Evolutionary conservation across 2,888 invertebrate genomes (phyloP).

Genomic region (Platerodrilus igneus): DNA sequence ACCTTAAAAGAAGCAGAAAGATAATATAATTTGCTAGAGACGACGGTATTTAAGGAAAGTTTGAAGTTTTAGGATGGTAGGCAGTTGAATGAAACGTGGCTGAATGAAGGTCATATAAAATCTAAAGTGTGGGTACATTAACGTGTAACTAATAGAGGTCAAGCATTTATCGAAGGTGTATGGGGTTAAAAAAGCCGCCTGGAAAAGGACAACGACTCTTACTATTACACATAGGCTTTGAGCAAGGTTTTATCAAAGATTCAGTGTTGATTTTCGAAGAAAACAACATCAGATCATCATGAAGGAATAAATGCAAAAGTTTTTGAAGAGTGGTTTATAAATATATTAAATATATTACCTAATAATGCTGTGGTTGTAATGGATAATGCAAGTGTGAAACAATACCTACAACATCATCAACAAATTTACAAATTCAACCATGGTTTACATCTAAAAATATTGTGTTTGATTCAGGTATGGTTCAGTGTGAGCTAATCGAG

Average conservation of each 20-base stretch:
- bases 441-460: conserved; percentile 24
- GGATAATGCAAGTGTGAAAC: conserved; percentile 21
- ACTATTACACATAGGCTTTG: conserved; percentile 21
- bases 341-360: conserved; percentile 11
- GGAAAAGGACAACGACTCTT: conserved; percentile 16
- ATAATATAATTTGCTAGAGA: too few species aligned
- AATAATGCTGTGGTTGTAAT: conserved; percentile 16
- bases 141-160: conserved; percentile 8
- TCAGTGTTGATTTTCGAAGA: conserved; percentile 18
- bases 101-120: conserved; percentile 24
- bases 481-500: conserved; percentile 23
- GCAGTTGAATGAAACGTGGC: conserved; percentile 27
- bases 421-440: conserved; percentile 15
- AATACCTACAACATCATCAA: conserved; percentile 10
- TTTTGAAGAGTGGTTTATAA: conserved; percentile 18
- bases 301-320: conserved; percentile 21
- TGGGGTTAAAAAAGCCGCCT: too few species aligned
- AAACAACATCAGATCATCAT: conserved; percentile 24
- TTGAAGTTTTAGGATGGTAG: too few species aligned
- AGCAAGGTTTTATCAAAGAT: conserved; percentile 22
- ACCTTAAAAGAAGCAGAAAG: too few species aligned
- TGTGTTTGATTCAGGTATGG: conserved; percentile 21
- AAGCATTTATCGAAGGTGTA: conserved; percentile 18
- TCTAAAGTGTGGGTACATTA: conserved; percentile 19
- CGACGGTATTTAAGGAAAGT: too few species aligned